These are phyloP conservation scores for Ylistrum balloti DNA, from an alignment of 1,140 invertebrate genomes.

Conservation along the genomic window DNA sequence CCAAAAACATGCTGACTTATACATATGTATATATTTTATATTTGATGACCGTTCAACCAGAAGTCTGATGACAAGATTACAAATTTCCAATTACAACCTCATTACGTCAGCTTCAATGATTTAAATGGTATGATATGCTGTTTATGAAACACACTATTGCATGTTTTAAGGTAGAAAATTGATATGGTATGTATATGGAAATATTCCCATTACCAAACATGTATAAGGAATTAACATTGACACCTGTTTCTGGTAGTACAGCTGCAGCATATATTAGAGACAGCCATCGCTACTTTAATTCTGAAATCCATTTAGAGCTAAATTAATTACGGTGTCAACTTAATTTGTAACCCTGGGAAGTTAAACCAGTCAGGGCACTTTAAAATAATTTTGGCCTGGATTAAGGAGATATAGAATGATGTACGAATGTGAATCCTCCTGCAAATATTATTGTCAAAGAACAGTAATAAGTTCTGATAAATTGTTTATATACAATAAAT, in stretches of 20 bases:
- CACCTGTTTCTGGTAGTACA: too few species aligned
- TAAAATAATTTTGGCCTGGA: too few species aligned
- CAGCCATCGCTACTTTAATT: not conserved
- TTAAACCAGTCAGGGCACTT: not conserved
- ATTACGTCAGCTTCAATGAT: slow-evolving; percentile 23
- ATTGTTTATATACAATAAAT: too few species aligned
- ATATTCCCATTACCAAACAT: not conserved
- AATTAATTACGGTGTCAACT: not conserved
- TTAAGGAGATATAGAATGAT: too few species aligned
- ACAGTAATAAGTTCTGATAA: too few species aligned
- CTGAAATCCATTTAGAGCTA: not conserved
- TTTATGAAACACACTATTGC: not conserved
- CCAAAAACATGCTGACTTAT: too few species aligned
- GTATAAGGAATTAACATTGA: not conserved
- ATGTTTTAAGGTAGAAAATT: not conserved
- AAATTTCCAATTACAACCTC: slow-evolving; percentile 10
- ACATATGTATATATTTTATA: not conserved
- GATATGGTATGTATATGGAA: slow-evolving; percentile 9
- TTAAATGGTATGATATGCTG: not conserved
- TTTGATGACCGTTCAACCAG: not conserved
- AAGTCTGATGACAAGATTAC: slow-evolving; percentile 3
- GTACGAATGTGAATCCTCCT: too few species aligned
- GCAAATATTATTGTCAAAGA: too few species aligned
- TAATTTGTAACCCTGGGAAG: not conserved
- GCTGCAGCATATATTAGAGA: not conserved